A percentile compares a stretch with the other conserved stretches of the same genome.
phyloP scores from a whole-genome alignment of 2,888 invertebrate species.

The Mythimna pallens region DNA sequence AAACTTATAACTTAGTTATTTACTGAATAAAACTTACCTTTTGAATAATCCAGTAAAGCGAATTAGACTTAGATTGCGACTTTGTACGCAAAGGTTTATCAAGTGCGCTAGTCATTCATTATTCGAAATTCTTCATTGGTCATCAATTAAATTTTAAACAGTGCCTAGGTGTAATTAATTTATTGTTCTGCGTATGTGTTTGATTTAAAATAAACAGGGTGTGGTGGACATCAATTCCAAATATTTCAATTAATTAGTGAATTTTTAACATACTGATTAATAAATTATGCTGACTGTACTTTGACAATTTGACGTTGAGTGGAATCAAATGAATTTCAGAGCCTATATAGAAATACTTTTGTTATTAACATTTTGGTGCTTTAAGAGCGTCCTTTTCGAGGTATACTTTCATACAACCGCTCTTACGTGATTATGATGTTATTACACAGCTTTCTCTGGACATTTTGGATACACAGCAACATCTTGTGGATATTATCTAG shows the following conservation, averaged over 20 bases:
- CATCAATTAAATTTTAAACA: background rate
- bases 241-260: constrained; percentile 7
- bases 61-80: too few species aligned
- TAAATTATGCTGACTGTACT: constrained; percentile 7
- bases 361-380: background rate
- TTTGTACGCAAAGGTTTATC: too few species aligned
- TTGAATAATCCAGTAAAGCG: too few species aligned
- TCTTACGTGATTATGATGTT: too few species aligned
- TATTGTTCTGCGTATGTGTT: background rate
- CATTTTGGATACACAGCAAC: too few species aligned
- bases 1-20: too few species aligned
- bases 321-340: constrained; percentile 2
- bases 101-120: background rate
- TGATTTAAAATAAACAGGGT: constrained; percentile 6
- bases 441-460: too few species aligned
- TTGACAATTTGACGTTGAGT: constrained; percentile 15
- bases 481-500: too few species aligned
- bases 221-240: background rate
- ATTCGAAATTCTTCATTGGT: background rate
- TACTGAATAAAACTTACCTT: too few species aligned
- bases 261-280: background rate
- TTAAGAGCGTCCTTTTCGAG: too few species aligned
- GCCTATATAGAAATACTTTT: background rate
- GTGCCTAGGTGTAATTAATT: too few species aligned
- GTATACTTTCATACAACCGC: too few species aligned